Base-by-base conservation (phyloP, 2,113 vertebrate genomes). In the Drymodes brunneopygia region DNA sequence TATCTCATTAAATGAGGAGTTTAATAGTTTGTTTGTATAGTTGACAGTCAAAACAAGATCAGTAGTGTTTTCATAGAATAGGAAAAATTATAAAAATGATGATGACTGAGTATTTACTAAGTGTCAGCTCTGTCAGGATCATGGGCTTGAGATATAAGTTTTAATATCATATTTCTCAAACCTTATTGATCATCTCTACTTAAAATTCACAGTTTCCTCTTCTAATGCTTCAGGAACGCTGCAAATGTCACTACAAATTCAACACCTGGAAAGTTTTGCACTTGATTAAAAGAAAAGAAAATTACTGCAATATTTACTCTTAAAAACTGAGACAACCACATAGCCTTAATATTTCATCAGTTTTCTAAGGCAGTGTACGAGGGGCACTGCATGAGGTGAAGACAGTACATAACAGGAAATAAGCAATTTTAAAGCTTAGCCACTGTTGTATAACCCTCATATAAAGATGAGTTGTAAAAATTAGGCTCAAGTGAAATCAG, bases 101-200 rank as follows among this genome's bases (percentile, higher is more conserved):
- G 64, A 92, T 90, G 93, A 93, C 66, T 84, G 92, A 88, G 84
- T 87, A 58, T 1, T 1, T 50, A 79, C 20, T 57, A 86, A 84
- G 67, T 67, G 73, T 62, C 82, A 93, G 36, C 44, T 77, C 65
- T 92, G 54, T 91, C 67, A 88, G 85, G 51, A 90, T 86, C 69
- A 86, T 48, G 38, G 87, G 67, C 74, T 90, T 88, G 42, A 81
- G 82, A 88, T 82, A 72, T 5, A 71, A 71, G 53, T 72, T 88
- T 94, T 92, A 87, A 86, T 90, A 72, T 19, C 69, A 42, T 79
- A 86, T 84, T 95, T 88, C 78, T 89, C 69, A 86, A 78, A 74
- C 17, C 9, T 60, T 94, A 92, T 88, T 51, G 87, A 94, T 92
- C 77, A 36, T 40, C 21, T 25, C 35, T 93, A 24, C 61, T 92